phyloP scores from a whole-genome alignment of 2,113 vertebrate species.

The Macquaria australasica region DNA sequence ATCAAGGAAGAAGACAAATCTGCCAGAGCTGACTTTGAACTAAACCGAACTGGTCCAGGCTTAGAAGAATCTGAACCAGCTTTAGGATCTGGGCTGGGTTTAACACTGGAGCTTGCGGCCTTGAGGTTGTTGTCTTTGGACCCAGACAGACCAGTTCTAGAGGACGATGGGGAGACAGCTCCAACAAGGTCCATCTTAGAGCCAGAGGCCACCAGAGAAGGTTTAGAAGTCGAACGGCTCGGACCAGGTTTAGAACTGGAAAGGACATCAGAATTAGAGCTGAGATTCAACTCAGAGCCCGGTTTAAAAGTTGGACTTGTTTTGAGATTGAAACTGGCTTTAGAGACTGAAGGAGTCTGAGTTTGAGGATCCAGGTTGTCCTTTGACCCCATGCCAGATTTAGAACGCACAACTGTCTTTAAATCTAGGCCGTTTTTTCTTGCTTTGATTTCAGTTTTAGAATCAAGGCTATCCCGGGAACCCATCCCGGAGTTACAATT shows the following conservation, averaged over 20 bases:
- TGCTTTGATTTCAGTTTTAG: slow-evolving; percentile 29
- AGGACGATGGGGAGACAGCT: slow-evolving; percentile 1
- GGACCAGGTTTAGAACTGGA: not conserved
- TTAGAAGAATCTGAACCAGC: slow-evolving; percentile 1
- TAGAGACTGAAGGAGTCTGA: not conserved
- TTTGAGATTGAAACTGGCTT: slow-evolving; percentile 11
- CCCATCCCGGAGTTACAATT: slow-evolving; percentile 3
- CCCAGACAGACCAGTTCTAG: not conserved
- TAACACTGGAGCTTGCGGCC: not conserved
- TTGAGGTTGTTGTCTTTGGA: slow-evolving; percentile 30
- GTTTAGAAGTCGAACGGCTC: not conserved
- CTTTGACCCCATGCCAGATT: not conserved
- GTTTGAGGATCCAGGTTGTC: not conserved
- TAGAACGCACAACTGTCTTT: not conserved
- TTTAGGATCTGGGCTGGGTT: slow-evolving; percentile 2
- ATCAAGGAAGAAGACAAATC: slow-evolving; percentile 16
- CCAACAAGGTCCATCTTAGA: not conserved
- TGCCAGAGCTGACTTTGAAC: slow-evolving; percentile 32
- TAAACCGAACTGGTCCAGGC: not conserved
- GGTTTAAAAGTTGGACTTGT: slow-evolving; percentile 6
- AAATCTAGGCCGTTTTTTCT: slow-evolving; percentile 15
- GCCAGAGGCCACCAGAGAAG: not conserved
- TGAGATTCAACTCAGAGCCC: not conserved
- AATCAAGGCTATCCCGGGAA: slow-evolving; percentile 30
- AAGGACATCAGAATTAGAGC: not conserved